A percentile compares a stretch with the other conserved stretches of the same genome.
phyloP scores from a whole-genome alignment of 2,888 invertebrate species.

The Catocala nupta region DNA sequence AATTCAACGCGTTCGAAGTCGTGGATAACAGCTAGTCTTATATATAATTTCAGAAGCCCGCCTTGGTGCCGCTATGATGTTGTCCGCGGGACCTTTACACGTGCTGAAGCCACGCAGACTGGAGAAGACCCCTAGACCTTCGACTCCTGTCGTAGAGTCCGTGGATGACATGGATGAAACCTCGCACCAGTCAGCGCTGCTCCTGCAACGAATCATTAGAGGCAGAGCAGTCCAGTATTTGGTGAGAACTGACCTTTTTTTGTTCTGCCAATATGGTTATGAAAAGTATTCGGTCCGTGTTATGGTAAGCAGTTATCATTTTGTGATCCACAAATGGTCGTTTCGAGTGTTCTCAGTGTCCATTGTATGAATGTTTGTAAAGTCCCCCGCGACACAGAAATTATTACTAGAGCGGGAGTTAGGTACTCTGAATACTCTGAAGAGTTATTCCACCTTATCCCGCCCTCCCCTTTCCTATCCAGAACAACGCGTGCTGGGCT shows the following conservation, averaged over 20 bases:
- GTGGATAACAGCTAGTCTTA: too few relatives aligned
- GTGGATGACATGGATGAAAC: conserved; percentile 65
- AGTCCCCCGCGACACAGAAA: too few relatives aligned
- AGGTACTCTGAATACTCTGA: too few relatives aligned
- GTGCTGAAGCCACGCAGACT: conserved; percentile 67
- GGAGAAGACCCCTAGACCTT: conserved; percentile 57
- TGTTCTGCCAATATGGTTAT: not conserved
- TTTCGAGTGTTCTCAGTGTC: too few relatives aligned
- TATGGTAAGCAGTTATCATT: not conserved
- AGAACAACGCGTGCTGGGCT: too few relatives aligned
- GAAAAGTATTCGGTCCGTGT: too few relatives aligned
- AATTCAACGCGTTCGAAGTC: too few relatives aligned
- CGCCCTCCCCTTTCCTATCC: too few relatives aligned
- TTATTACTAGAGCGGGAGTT: too few relatives aligned
- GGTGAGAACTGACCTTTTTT: conserved; percentile 68
- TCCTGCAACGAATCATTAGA: conserved; percentile 89
- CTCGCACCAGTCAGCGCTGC: conserved; percentile 83
- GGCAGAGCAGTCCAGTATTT: conserved; percentile 91
- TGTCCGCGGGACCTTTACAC: conserved; percentile 66
- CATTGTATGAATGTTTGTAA: too few relatives aligned
- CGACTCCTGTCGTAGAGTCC: conserved; percentile 70
- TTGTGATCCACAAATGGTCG: too few relatives aligned
- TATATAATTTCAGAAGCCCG: conserved; percentile 67
- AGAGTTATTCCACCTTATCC: too few relatives aligned
- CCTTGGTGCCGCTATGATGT: conserved; percentile 62